A percentile compares a stretch with the other conserved stretches of the same genome.
Evolutionary conservation across 1,140 invertebrate species (phyloP).

Genomic region (Teleopsis dalmanni): DNA sequence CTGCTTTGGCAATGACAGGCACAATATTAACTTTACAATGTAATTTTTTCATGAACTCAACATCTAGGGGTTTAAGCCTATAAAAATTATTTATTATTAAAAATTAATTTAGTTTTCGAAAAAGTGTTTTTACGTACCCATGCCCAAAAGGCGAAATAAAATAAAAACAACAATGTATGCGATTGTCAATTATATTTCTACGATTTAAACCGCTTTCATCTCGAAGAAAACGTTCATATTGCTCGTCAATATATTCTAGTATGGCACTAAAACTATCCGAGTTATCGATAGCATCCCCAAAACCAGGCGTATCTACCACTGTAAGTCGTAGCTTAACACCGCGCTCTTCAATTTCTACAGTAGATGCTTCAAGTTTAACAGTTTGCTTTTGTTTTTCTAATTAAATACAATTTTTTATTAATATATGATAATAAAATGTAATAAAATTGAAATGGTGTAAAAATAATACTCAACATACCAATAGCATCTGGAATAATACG

Average conservation of each 20-base stretch:
- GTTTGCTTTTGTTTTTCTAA: slow-evolving; percentile 82
- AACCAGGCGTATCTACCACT: slow-evolving; percentile 96
- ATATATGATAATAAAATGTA: slow-evolving; percentile 11
- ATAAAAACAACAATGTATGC: slow-evolving; percentile 96
- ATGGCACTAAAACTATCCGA: slow-evolving; percentile 86
- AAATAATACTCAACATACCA: slow-evolving; percentile 51
- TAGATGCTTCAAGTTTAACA: slow-evolving; percentile 82
- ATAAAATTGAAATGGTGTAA: not conserved
- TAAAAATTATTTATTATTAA: slow-evolving; percentile 18
- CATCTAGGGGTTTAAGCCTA: slow-evolving; percentile 79
- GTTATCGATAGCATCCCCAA: slow-evolving; percentile 98
- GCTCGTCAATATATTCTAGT: slow-evolving; percentile 88
- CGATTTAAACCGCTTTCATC: slow-evolving; percentile 88
- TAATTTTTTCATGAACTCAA: slow-evolving; percentile 98
- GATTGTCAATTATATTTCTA: slow-evolving; percentile 85
- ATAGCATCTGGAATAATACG: slow-evolving; percentile 76
- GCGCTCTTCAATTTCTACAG: slow-evolving; percentile 88
- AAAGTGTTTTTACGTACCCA: slow-evolving; percentile 54
- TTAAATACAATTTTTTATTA: slow-evolving; percentile 25
- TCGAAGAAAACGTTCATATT: slow-evolving; percentile 84
- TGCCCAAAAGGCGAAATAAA: slow-evolving; percentile 99
- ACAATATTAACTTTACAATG: slow-evolving; percentile 99
- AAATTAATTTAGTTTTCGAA: not conserved
- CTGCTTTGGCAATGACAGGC: slow-evolving; percentile 97
- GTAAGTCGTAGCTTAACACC: slow-evolving; percentile 83